Evolutionary conservation across 2,888 invertebrate genomes (phyloP).

Genomic region (Eupithecia centaureata): DNA sequence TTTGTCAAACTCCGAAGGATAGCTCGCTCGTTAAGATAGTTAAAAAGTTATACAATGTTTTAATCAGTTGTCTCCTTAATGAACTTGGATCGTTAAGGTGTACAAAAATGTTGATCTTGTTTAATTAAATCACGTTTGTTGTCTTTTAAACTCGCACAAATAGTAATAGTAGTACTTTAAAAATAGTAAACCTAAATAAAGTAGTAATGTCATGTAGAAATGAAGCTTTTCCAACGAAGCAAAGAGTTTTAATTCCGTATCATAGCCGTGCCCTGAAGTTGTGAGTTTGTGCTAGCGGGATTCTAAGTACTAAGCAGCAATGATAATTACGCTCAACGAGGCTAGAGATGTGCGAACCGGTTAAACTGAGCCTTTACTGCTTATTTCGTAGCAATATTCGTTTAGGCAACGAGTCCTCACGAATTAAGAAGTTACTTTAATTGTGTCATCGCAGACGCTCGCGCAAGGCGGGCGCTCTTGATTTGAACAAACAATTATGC

Average conservation of each 20-base stretch:
- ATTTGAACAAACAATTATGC: slow-evolving; percentile 56
- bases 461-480: slow-evolving; percentile 49
- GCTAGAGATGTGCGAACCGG: slow-evolving; percentile 76
- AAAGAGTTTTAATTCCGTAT: slow-evolving; percentile 37
- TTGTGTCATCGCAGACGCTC: slow-evolving; percentile 52
- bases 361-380: slow-evolving; percentile 71
- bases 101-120: slow-evolving; percentile 26
- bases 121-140: slow-evolving; percentile 31
- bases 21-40: slow-evolving; percentile 43
- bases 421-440: slow-evolving; percentile 75
- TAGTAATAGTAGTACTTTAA: no score
- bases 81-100: slow-evolving; percentile 37
- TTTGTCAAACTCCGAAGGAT: slow-evolving; percentile 34
- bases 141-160: not conserved
- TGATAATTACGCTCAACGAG: slow-evolving; percentile 77
- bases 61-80: slow-evolving; percentile 42
- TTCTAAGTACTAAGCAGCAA: slow-evolving; percentile 61
- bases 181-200: not conserved
- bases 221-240: not conserved
- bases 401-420: slow-evolving; percentile 61
- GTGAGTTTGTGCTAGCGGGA: slow-evolving; percentile 51
- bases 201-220: not conserved
- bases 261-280: slow-evolving; percentile 49
- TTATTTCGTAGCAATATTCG: slow-evolving; percentile 75
- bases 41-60: slow-evolving; percentile 45